Conservation (phyloP, 30 jellyfish, hydroid and myxozoan genomes). For the Chironex yamaguchii region DNA sequence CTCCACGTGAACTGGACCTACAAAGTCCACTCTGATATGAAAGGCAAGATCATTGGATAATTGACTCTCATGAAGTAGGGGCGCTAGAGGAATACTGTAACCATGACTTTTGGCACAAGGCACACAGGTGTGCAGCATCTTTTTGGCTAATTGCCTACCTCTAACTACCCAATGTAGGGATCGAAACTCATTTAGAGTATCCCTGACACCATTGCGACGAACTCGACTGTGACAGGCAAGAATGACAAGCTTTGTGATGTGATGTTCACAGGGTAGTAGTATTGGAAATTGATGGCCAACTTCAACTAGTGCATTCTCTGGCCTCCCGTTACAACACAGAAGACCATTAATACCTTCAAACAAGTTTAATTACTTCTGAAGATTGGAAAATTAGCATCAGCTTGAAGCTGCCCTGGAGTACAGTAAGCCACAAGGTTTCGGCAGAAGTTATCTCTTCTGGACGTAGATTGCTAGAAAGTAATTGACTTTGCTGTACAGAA, state of each 20-base stretch:
- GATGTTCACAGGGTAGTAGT: conserved; percentile 1
- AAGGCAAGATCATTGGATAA: conserved; percentile 39
- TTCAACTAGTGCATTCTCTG: no score
- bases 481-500: no score
- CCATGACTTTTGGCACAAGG: conserved; percentile 6
- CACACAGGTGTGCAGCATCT: conserved; percentile 6
- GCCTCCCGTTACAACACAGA: no score
- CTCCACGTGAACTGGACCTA: conserved; percentile 47
- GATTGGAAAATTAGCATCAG: no score
- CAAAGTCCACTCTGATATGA: conserved; percentile 55
- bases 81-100: conserved; percentile 25
- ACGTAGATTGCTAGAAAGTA: no score
- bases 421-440: no score
- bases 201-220: conserved; percentile 23
- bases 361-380: no score
- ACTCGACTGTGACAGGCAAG: not conserved
- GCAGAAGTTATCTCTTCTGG: no score
- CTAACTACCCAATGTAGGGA: conserved; percentile 28
- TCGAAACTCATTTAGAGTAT: not conserved
- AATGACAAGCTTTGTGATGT: conserved; percentile 11
- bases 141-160: conserved; percentile 17
- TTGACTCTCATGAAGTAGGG: conserved; percentile 58
- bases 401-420: no score
- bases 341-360: no score
- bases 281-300: no score